phyloP scores from a whole-genome alignment of 2,113 vertebrate species.

The Empidonax traillii region DNA sequence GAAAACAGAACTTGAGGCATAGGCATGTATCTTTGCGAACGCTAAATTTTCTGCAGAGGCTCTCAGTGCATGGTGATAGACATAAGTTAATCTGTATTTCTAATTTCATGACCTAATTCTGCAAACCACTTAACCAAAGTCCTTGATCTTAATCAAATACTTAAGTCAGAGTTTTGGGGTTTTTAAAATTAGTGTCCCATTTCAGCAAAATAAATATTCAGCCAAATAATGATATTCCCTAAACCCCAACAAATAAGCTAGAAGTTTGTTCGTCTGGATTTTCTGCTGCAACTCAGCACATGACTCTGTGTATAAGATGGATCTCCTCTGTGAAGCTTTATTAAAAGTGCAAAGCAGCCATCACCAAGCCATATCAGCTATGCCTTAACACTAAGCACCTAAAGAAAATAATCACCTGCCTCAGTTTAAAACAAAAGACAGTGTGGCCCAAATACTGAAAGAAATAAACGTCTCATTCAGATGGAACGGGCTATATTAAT shows the following conservation, averaged over 20 bases:
- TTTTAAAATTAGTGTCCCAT: neutral
- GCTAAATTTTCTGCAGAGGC: constrained; percentile 30
- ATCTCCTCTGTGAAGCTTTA: neutral
- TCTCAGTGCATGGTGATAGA: neutral
- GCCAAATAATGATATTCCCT: neutral
- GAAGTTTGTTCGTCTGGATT: neutral
- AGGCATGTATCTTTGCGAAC: constrained; percentile 40
- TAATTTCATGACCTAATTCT: neutral
- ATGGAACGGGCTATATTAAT: neutral
- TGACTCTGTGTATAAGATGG: neutral
- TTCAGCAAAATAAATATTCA: neutral
- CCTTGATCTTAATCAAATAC: neutral
- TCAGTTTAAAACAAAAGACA: neutral
- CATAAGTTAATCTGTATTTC: neutral
- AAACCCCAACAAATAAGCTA: neutral
- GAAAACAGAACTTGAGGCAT: constrained; percentile 47
- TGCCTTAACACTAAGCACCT: neutral
- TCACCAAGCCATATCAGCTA: neutral
- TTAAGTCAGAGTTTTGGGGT: neutral
- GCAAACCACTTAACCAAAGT: neutral
- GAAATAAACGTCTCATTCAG: neutral
- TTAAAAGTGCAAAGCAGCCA: neutral
- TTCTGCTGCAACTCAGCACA: neutral
- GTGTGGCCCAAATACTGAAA: neutral
- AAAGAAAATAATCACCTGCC: neutral